A percentile compares a stretch with the other conserved stretches of the same genome.
phyloP scores from a whole-genome alignment of 2,888 invertebrate species.

The Callyntrura sp. region DNA sequence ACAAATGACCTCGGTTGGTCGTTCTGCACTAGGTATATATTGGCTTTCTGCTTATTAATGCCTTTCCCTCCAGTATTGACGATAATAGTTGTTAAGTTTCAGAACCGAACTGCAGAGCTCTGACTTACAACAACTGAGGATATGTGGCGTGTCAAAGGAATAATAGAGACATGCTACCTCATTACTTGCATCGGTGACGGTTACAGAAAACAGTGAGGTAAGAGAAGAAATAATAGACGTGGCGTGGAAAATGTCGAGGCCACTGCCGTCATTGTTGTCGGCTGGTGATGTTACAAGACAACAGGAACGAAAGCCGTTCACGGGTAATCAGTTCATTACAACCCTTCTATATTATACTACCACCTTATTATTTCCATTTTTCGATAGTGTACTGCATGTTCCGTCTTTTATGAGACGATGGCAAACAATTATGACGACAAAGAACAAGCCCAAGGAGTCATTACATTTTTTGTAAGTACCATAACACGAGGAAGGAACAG shows the following conservation, averaged over 20 bases:
- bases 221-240: constrained; percentile 12
- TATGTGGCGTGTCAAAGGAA: not conserved
- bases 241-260: constrained; percentile 70
- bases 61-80: too few relatives aligned
- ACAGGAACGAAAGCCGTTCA: constrained; percentile 13
- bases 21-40: not conserved
- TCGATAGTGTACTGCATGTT: constrained; percentile 26
- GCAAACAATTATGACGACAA: constrained; percentile 65
- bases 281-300: constrained; percentile 48
- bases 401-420: not conserved
- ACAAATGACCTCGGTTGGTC: constrained; percentile 19
- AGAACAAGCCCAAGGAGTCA: constrained; percentile 40
- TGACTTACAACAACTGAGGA: not conserved
- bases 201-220: constrained; percentile 51
- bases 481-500: constrained; percentile 39
- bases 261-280: constrained; percentile 67
- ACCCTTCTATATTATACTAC: not conserved
- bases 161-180: constrained; percentile 1
- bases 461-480: constrained; percentile 38
- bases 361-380: not conserved
- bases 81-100: constrained; percentile 4
- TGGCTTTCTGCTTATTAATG: not conserved
- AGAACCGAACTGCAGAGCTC: not conserved
- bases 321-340: constrained; percentile 35
- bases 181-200: constrained; percentile 60